These are phyloP conservation scores for Morinoia aosen DNA, from an alignment of 2,888 invertebrate genomes.

Conservation along the genomic window DNA sequence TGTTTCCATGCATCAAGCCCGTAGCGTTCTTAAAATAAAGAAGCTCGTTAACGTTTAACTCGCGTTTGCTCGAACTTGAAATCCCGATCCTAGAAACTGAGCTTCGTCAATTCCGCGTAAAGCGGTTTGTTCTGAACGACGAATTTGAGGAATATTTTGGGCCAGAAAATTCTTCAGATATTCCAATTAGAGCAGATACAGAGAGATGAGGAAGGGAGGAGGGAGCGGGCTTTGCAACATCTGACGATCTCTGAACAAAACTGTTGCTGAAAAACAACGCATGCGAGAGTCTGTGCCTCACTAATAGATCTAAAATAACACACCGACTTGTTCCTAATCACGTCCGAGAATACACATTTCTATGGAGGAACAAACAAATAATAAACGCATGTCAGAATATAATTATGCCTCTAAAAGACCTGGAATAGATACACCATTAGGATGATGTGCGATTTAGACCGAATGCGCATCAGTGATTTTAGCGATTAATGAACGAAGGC, in stretches of 20 bases:
- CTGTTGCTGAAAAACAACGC: neutral
- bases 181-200: neutral
- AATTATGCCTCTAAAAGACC: neutral
- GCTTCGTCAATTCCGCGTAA: neutral
- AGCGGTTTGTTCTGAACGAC: neutral
- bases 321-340: neutral
- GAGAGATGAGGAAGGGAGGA: neutral
- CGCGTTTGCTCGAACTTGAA: neutral
- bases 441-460: neutral
- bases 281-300: neutral
- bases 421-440: neutral
- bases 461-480: neutral
- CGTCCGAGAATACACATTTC: neutral
- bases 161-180: neutral
- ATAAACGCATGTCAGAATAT: neutral
- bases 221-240: neutral
- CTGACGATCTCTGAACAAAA: neutral
- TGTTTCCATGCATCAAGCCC: neutral
- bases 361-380: neutral
- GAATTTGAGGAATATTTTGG: slow-evolving; percentile 9
- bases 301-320: neutral
- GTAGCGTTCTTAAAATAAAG: neutral
- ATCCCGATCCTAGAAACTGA: neutral
- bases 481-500: neutral
- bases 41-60: slow-evolving; percentile 17